Conservation (phyloP, 2,888 invertebrate genomes). For the Drosophila hamatofila region DNA sequence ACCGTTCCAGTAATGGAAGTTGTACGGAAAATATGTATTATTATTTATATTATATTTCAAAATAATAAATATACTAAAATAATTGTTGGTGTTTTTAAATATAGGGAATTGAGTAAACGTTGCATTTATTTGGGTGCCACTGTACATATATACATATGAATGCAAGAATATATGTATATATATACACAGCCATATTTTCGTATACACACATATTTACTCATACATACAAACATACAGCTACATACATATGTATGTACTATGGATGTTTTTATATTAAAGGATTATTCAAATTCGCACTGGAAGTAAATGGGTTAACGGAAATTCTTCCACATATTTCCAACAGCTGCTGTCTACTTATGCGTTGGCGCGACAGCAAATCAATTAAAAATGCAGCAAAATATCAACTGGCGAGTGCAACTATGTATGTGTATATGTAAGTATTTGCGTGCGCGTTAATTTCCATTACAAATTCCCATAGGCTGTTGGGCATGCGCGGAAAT, state of each 20-base stretch:
- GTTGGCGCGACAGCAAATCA: conserved; percentile 48
- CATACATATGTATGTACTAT: background rate
- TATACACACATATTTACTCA: background rate
- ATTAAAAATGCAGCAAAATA: conserved; percentile 10
- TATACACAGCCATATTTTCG: background rate
- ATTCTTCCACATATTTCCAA: conserved; percentile 56
- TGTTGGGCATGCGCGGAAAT: conserved; percentile 72
- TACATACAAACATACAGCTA: background rate
- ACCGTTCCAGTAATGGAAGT: background rate
- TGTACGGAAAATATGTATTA: too few species aligned
- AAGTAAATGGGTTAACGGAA: conserved; percentile 27
- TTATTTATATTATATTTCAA: too few species aligned
- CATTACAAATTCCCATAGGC: conserved; percentile 65
- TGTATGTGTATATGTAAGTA: too few species aligned
- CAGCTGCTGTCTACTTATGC: conserved; percentile 60
- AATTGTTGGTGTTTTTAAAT: too few species aligned
- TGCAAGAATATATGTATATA: background rate
- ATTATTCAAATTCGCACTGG: conserved; percentile 10
- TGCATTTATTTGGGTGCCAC: background rate
- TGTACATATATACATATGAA: background rate
- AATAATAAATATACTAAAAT: too few species aligned
- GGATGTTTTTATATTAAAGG: background rate
- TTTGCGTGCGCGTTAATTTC: conserved; percentile 47
- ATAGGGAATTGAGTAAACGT: too few species aligned
- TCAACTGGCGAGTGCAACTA: background rate